Evolutionary conservation across 2,797 vertebrate species (phyloP), one percentile per base, ranked within the genome.

Genomic region (Aselliscus stoliczkanus): DNA sequence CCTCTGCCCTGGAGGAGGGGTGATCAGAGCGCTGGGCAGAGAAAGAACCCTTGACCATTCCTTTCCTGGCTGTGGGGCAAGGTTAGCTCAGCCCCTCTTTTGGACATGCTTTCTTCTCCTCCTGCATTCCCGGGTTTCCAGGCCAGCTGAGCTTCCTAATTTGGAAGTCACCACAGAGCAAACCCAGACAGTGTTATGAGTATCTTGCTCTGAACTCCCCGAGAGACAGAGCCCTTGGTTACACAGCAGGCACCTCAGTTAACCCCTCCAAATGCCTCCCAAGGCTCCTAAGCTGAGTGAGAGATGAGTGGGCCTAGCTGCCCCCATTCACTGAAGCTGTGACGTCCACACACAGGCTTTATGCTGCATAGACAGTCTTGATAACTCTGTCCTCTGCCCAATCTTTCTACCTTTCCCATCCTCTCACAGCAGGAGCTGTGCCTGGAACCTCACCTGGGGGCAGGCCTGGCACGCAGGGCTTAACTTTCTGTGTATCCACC

Each of bases 61-160:
- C 88, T 90, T 94, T 27, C 82, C 62, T 39, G 60, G 90, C 81
- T 42, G 39, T 42, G 75, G 77, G 34, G 75, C 20, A 56, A 54
- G 54, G 83, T 60, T 37, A 76, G 12, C 54, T 75, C 88, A 94
- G 44, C 27, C 34, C 50, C 14, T 79, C 82, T 96, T 58, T 2
- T 39, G 92, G 27, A 50, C 82, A 67, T n/a, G 88, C 34, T 65
- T 97, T 83, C 81, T 77, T 34, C 92, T 94, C 93, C 39, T 65
- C 31, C 60, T 60, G 77, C 83, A 95, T 96, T 97, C 90, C 88
- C 23, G 10, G n/a, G 47, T 88, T 88, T 90, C 75, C 85, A 91
- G 75, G 93, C 90, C 87, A 80, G 70, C 37, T 69, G 69, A 88
- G 64, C 82, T 96, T 97, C 97, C 96, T 97, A 97, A 97, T 97